These are phyloP conservation scores for Characodon lateralis DNA, from an alignment of 2,797 vertebrate genomes.

Conservation along the genomic window DNA sequence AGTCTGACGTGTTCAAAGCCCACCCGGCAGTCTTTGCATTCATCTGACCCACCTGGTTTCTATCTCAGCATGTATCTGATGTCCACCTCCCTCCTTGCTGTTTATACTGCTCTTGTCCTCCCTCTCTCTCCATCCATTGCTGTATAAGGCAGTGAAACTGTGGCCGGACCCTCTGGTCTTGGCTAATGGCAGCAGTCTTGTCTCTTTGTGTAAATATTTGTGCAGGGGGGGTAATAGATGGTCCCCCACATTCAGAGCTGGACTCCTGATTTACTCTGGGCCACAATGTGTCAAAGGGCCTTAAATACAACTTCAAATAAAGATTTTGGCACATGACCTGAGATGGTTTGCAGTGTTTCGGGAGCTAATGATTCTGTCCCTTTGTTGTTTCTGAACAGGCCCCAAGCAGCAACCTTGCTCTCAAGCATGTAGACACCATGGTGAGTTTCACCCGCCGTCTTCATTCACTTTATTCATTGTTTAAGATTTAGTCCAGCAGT, in stretches of 20 bases:
- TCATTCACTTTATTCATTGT: background rate
- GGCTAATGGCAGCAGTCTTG: constrained; percentile 74
- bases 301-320: constrained; percentile 10
- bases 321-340: background rate
- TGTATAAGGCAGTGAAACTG: constrained; percentile 79
- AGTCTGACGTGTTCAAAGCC: no score
- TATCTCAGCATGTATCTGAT: background rate
- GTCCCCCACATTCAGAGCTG: constrained; percentile 64
- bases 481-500: constrained; percentile 6
- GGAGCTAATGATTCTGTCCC: constrained; percentile 22
- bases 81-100: background rate
- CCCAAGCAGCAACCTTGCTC: constrained; percentile 81
- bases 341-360: background rate
- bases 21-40: background rate
- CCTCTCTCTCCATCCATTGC: constrained; percentile 55
- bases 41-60: background rate
- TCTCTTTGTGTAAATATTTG: constrained; percentile 82
- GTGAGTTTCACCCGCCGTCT: constrained; percentile 77
- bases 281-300: constrained; percentile 70
- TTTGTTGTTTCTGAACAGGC: constrained; percentile 76
- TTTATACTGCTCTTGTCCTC: background rate
- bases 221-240: constrained; percentile 72
- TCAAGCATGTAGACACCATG: constrained; percentile 87
- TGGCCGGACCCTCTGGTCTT: constrained; percentile 47
- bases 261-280: constrained; percentile 49